These are phyloP conservation scores for Brienomyrus longianalis DNA, from an alignment of 2,113 vertebrate species.

Conservation along the genomic window DNA sequence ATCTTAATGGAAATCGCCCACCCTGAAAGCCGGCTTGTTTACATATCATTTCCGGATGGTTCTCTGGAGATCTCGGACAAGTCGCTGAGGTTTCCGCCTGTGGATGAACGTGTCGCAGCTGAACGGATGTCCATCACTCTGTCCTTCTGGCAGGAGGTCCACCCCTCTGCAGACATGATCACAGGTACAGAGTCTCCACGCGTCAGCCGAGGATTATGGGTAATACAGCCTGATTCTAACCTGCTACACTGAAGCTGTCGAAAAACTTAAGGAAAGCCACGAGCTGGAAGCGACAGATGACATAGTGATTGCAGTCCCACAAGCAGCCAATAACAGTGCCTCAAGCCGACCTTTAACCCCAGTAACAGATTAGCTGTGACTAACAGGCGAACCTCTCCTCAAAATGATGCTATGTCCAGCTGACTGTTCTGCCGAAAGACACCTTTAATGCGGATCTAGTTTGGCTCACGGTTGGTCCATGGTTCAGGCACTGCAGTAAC, in stretches of 20 bases:
- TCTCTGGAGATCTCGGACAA: background rate
- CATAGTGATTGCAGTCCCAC: background rate
- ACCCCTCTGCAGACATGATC: conserved; percentile 24
- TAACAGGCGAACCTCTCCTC: background rate
- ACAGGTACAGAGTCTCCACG: conserved; percentile 22
- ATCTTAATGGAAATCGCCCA: background rate
- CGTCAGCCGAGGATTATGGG: background rate
- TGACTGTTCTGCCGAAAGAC: background rate
- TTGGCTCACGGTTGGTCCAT: background rate
- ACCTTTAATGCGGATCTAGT: background rate
- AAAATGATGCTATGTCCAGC: background rate
- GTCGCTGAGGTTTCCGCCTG: too few species aligned
- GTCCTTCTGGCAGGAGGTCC: conserved; percentile 22
- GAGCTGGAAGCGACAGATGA: background rate
- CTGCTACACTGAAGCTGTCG: background rate
- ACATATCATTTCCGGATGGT: background rate
- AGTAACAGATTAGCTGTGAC: background rate
- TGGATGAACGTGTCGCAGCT: conserved; percentile 9
- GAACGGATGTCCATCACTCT: background rate
- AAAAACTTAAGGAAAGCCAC: background rate
- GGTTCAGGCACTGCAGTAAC: background rate
- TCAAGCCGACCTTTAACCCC: background rate
- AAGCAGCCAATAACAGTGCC: background rate
- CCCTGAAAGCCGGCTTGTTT: background rate
- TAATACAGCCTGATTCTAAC: background rate